phyloP scores from a whole-genome alignment of 2,113 vertebrate genomes.

The Castor canadensis region DNA sequence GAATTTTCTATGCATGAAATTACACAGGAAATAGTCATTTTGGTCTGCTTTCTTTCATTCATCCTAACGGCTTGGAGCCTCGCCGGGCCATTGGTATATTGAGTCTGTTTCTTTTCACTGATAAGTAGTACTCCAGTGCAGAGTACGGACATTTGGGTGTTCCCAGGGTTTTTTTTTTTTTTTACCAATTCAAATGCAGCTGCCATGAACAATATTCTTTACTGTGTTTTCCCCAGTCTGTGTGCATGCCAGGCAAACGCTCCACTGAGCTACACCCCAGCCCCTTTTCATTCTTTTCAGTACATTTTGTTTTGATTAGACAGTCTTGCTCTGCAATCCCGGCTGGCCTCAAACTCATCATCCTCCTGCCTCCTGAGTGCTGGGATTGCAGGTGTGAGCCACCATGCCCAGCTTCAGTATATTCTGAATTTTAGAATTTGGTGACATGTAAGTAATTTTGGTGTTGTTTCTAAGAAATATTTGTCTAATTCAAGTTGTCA shows the following conservation, averaged over 20 bases:
- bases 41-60: neutral
- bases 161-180: neutral
- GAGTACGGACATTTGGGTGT: neutral
- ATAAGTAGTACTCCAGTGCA: neutral
- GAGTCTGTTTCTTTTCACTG: neutral
- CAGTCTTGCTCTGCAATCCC: neutral
- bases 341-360: neutral
- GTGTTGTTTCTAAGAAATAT: neutral
- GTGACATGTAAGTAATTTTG: neutral
- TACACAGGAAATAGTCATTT: neutral
- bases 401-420: neutral
- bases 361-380: neutral
- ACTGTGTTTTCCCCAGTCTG: neutral
- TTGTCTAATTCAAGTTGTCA: neutral
- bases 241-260: neutral
- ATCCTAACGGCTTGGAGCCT: neutral
- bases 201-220: neutral
- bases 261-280: neutral
- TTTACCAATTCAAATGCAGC: neutral
- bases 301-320: neutral
- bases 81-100: neutral
- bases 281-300: neutral
- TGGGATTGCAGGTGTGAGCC: neutral
- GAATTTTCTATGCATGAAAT: neutral
- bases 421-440: neutral